Percentiles rank a stretch among this genome's conserved stretches.
These are phyloP conservation scores for Corythaeola cristata DNA, from an alignment of 2,113 vertebrate genomes.

Conservation along the genomic window DNA sequence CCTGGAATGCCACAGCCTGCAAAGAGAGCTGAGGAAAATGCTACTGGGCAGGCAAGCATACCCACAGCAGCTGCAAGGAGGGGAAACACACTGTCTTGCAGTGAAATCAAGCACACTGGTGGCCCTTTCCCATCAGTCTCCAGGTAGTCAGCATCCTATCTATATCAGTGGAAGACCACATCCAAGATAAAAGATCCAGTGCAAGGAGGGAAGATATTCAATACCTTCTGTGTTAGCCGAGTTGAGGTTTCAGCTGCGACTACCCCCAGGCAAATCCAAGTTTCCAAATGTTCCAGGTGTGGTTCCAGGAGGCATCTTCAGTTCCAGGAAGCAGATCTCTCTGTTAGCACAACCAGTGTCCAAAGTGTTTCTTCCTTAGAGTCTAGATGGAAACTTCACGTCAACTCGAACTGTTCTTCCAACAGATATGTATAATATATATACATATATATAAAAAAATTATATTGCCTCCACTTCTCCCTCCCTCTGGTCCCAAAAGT, in stretches of 20 bases:
- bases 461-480: not conserved
- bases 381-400: constrained; percentile 33
- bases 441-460: not conserved
- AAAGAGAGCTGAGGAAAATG: not conserved
- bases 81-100: not conserved
- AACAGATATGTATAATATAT: not conserved
- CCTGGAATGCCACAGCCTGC: not conserved
- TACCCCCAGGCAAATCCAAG: constrained; percentile 18
- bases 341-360: not conserved
- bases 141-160: not conserved
- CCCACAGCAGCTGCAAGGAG: not conserved
- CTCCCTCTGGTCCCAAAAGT: not conserved
- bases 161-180: not conserved
- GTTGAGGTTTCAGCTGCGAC: not conserved
- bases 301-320: constrained; percentile 32
- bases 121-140: not conserved
- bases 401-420: not conserved
- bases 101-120: not conserved
- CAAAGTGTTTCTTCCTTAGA: constrained; percentile 16
- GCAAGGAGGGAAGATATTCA: not conserved
- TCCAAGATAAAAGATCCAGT: not conserved
- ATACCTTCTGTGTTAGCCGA: not conserved
- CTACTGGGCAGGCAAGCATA: not conserved
- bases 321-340: constrained; percentile 17
- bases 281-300: constrained; percentile 55